phyloP scores from a whole-genome alignment of 2,888 invertebrate species.

The Nephrotoma flavescens region DNA sequence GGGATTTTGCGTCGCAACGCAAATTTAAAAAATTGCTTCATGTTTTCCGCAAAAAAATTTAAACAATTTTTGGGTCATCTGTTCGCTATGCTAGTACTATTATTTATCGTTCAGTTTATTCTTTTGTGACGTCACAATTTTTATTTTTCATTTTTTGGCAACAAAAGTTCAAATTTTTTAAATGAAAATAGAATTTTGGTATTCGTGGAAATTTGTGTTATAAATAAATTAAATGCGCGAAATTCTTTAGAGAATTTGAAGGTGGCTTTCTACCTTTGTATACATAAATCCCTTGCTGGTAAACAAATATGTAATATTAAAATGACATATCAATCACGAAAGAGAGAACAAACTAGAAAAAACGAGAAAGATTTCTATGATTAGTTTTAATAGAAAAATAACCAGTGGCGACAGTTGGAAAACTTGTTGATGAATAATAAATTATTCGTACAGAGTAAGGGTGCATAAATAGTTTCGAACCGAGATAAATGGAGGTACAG shows the following conservation, averaged over 20 bases:
- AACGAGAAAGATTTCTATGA: not conserved
- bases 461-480: not conserved
- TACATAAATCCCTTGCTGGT: not conserved
- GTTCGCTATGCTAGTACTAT: not conserved
- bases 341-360: not conserved
- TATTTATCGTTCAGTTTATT: not conserved
- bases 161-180: not conserved
- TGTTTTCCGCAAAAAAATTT: not conserved
- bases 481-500: not conserved
- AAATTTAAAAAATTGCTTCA: not conserved
- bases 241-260: not conserved
- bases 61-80: not conserved
- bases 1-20: not conserved
- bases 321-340: not conserved
- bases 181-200: not conserved
- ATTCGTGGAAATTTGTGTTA: not conserved
- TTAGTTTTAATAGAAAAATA: not conserved
- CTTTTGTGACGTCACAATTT: not conserved
- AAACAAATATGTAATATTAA: not conserved
- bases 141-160: not conserved
- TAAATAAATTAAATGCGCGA: not conserved
- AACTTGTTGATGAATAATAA: not conserved
- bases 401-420: not conserved
- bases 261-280: not conserved
- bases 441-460: not conserved